Percentiles rank a stretch among this genome's conserved stretches.
Evolutionary conservation across 2,797 vertebrate genomes (phyloP).

Genomic region (Moxostoma hubbsi): DNA sequence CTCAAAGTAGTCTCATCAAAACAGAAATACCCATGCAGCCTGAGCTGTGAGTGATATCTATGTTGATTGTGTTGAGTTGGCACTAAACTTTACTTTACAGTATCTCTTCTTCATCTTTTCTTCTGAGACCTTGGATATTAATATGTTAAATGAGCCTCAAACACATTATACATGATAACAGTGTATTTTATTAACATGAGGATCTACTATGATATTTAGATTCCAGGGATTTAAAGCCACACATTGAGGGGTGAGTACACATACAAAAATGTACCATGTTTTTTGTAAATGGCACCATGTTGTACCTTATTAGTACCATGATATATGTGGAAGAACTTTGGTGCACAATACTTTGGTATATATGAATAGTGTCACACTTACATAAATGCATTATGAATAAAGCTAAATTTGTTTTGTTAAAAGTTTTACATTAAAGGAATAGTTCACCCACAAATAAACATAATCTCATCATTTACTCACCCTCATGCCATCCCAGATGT

Average conservation of each 20-base stretch:
- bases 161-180: no score
- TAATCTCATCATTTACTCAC: no score
- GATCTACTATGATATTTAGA: slow-evolving; percentile 56
- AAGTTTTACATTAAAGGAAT: no score
- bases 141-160: no score
- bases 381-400: no score
- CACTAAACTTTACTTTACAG: background rate
- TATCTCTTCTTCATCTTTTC: background rate
- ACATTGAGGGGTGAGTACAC: slow-evolving; percentile 64
- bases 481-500: no score
- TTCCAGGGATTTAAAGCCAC: slow-evolving; percentile 50
- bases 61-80: background rate
- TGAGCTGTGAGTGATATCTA: slow-evolving; percentile 6
- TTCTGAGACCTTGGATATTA: no score
- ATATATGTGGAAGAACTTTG: background rate
- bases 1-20: background rate
- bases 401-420: no score
- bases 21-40: background rate
- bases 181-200: slow-evolving; percentile 9
- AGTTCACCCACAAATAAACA: no score
- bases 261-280: background rate
- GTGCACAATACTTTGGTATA: background rate
- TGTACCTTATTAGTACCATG: no score
- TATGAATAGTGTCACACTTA: no score
- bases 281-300: no score